Evolutionary conservation across 1,140 invertebrate genomes (phyloP).

Genomic region (Bombyx mandarina): DNA sequence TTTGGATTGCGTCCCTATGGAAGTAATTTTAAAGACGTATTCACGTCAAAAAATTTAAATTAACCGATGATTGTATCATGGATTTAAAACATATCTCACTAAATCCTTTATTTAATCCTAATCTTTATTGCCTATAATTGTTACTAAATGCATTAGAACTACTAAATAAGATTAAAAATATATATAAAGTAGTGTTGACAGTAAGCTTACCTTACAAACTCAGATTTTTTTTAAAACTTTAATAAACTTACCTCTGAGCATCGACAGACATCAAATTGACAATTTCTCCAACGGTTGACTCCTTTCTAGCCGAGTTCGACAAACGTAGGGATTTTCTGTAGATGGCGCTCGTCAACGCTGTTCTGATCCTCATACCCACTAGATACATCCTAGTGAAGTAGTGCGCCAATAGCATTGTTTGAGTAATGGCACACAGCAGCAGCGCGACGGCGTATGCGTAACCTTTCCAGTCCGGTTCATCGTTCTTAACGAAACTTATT

Average conservation of each 20-base stretch:
- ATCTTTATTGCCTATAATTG: too few species aligned
- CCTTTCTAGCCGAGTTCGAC: constrained; percentile 84
- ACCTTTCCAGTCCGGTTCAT: constrained; percentile 86
- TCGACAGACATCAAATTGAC: constrained; percentile 96
- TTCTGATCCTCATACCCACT: constrained; percentile 92
- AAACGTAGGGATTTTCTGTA: constrained; percentile 91
- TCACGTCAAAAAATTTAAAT: too few species aligned
- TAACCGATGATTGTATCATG: too few species aligned
- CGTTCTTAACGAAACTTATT: constrained; percentile 76
- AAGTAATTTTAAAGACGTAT: too few species aligned
- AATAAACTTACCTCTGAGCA: constrained; percentile 69
- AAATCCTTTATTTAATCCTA: too few species aligned
- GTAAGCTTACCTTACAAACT: too few species aligned
- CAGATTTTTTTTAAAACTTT: background rate
- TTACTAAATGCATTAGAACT: too few species aligned
- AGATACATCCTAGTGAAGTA: constrained; percentile 94
- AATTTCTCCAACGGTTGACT: constrained; percentile 91
- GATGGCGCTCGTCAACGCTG: constrained; percentile 92
- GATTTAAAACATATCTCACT: too few species aligned
- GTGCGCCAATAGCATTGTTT: constrained; percentile 90
- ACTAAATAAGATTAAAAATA: too few species aligned
- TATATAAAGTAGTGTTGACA: too few species aligned
- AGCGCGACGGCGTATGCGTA: constrained; percentile 85
- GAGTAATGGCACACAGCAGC: constrained; percentile 83
- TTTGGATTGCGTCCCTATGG: too few species aligned